Evolutionary conservation across 1,140 invertebrate species (phyloP), one percentile per base, ranked within the genome.

Genomic region (Samia ricini): DNA sequence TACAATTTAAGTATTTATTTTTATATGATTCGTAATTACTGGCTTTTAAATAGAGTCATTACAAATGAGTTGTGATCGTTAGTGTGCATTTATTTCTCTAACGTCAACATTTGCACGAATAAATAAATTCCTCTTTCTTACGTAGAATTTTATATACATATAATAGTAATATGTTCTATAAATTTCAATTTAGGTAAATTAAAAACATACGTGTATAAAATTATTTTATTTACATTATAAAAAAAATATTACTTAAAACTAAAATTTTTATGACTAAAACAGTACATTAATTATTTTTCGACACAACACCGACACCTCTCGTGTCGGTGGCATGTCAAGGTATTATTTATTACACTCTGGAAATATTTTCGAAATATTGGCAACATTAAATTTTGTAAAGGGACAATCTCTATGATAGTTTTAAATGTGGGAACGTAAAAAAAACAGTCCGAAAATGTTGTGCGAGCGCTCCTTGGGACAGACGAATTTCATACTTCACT

Each of bases 221-320:
- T 63, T 62, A 59, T 56, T 86, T 85, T 89, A 89, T 89, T 89
- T 87, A 89, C 86, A 73, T 69, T 71, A 73, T n/a, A n/a, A n/a
- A 76, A 79, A 76, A 75, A 60, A 63, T 68, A 66, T 72, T 75
- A 63, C 63, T 71, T 73, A 76, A 77, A 71, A 64, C 60, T 81
- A 87, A 63, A 54, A 72, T 77, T 73, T 66, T 62, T 72, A 89
- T 84, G 78, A 87, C 86, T 87, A 85, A 80, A 81, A 74, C 69
- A 72, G 74, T 71, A 66, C 68, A 69, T 49, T 68, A 74, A 83
- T 85, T 69, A 69, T 51, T 67, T 75, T 84, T 86, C 85, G 74
- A 83, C 83, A 84, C 58, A 73, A 75, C 67, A 86, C 77, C 85
- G 54, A 70, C 71, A 64, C 51, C 8, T 33, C 15, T 15, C 60